phyloP scores from a whole-genome alignment of 2,797 vertebrate genomes.

The Cossypha polioptera region DNA sequence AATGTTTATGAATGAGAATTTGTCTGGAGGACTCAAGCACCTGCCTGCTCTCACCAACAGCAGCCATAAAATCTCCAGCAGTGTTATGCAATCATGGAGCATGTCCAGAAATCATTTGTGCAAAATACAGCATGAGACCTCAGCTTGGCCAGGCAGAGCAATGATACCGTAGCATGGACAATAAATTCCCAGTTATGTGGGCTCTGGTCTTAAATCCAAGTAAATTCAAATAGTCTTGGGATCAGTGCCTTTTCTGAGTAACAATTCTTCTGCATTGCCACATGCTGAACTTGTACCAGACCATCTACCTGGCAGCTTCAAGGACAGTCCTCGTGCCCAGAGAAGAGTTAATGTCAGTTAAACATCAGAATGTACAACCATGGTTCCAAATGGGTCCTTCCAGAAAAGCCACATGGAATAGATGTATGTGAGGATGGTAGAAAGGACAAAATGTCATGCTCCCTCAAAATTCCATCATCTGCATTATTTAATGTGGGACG shows the following conservation, averaged over 20 bases:
- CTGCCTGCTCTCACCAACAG: neutral
- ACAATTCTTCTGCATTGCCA: neutral
- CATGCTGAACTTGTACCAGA: neutral
- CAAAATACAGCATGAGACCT: neutral
- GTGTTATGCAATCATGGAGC: neutral
- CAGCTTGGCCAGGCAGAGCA: neutral
- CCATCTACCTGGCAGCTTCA: neutral
- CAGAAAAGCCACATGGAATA: neutral
- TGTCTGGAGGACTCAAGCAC: neutral
- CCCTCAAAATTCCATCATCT: neutral
- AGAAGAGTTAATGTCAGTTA: neutral
- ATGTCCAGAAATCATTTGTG: neutral
- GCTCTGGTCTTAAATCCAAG: neutral
- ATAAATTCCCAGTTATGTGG: neutral
- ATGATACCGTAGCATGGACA: accelerated
- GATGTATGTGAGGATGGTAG: neutral
- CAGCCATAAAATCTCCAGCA: neutral
- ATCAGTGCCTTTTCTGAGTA: neutral
- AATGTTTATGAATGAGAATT: neutral
- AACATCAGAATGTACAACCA: neutral
- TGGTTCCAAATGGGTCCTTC: neutral
- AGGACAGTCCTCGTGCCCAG: neutral
- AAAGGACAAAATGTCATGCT: neutral
- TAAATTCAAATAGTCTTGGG: neutral
- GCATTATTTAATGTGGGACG: neutral